Evolutionary conservation across 2,797 vertebrate species (phyloP).

Genomic region (Lutjanus campechanus): DNA sequence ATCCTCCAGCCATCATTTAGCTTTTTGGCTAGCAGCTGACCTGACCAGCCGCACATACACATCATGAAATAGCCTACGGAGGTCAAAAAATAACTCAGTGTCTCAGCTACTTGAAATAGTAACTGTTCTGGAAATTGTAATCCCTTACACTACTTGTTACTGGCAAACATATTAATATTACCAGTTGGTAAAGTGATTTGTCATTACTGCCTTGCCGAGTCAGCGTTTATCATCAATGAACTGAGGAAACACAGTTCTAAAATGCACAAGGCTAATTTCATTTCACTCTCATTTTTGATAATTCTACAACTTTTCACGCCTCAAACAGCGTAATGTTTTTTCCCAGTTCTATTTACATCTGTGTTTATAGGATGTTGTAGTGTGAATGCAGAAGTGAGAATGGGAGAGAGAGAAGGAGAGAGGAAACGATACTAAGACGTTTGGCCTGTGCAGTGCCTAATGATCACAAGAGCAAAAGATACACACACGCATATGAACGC

Average conservation of each 20-base stretch:
- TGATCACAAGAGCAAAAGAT: slow-evolving; percentile 77
- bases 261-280: slow-evolving; percentile 8
- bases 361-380: slow-evolving; percentile 71
- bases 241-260: slow-evolving; percentile 15
- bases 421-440: slow-evolving; percentile 84
- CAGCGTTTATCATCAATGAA: slow-evolving; percentile 23
- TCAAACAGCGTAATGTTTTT: slow-evolving; percentile 38
- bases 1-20: too few relatives aligned
- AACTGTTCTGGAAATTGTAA: too few relatives aligned
- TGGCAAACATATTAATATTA: too few relatives aligned
- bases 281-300: slow-evolving; percentile 32
- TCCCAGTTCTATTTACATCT: slow-evolving; percentile 66
- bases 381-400: slow-evolving; percentile 84
- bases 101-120: too few relatives aligned
- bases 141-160: too few relatives aligned
- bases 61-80: too few relatives aligned
- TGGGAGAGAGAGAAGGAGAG: slow-evolving; percentile 81
- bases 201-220: slow-evolving; percentile 3
- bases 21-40: too few relatives aligned
- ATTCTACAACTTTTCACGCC: slow-evolving; percentile 31
- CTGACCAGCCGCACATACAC: too few relatives aligned
- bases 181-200: slow-evolving; percentile 3
- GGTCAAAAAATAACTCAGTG: too few relatives aligned
- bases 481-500: slow-evolving; percentile 49
- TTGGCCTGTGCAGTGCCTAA: slow-evolving; percentile 59